phyloP scores from a whole-genome alignment of 2,797 vertebrate species.

The Rousettus madagascariensis region DNA sequence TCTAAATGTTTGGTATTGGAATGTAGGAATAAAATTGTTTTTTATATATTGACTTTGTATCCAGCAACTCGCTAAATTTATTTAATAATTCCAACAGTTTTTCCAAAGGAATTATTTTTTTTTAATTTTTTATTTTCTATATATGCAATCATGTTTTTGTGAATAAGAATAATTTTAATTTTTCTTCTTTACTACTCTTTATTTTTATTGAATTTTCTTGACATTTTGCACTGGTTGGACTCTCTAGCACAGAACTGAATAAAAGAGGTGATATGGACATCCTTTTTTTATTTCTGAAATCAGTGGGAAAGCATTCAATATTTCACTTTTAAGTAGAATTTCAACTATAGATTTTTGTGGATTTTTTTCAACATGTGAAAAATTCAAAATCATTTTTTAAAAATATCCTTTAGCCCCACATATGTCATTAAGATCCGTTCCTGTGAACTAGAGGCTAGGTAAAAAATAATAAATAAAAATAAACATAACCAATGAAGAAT shows the following conservation, averaged over 20 bases:
- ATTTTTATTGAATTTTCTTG: slow-evolving; percentile 29
- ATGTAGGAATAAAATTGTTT: not conserved
- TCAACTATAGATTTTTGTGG: not conserved
- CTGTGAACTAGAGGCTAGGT: not conserved
- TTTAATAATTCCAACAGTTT: not conserved
- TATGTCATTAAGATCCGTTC: not conserved
- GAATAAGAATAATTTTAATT: not conserved
- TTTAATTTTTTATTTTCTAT: not conserved
- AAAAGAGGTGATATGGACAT: not conserved
- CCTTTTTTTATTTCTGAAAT: slow-evolving; percentile 9
- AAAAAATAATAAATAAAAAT: not conserved
- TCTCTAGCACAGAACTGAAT: not conserved
- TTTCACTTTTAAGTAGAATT: not conserved
- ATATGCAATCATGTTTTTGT: not conserved
- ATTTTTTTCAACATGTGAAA: not conserved
- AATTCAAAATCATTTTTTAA: not conserved
- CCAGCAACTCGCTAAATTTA: not conserved
- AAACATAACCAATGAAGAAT: not conserved
- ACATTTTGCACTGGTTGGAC: not conserved
- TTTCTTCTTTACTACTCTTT: not conserved
- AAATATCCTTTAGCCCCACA: not conserved
- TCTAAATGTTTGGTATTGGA: not conserved
- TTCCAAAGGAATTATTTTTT: not conserved
- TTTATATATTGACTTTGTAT: not conserved
- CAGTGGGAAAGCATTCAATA: not conserved